A percentile compares a stretch with the other conserved stretches of the same genome.
phyloP scores from a whole-genome alignment of 1,140 invertebrate species.

The Drosophila fuyamai region DNA sequence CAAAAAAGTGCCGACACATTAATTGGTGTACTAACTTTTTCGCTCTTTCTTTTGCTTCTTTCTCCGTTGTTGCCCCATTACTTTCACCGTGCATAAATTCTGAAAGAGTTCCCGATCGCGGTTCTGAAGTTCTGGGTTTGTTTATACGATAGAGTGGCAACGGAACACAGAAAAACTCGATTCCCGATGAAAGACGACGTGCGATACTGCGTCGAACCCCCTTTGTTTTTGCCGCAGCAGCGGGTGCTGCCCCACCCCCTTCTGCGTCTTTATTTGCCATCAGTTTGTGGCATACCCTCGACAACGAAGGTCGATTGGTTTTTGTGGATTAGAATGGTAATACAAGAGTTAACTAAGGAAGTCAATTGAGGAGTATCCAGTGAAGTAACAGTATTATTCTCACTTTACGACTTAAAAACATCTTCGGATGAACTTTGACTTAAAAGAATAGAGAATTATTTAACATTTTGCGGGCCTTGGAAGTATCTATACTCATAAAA shows the following conservation, averaged over 20 bases:
- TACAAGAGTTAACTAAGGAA: too few species aligned
- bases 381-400: too few species aligned
- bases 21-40: slow-evolving; percentile 69
- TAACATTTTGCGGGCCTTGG: too few species aligned
- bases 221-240: slow-evolving; percentile 43
- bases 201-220: slow-evolving; percentile 28
- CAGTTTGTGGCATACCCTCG: slow-evolving; percentile 10
- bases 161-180: slow-evolving; percentile 15
- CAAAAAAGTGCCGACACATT: slow-evolving; percentile 47
- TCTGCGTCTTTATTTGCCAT: slow-evolving; percentile 34
- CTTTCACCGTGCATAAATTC: slow-evolving; percentile 75
- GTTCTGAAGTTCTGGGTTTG: slow-evolving; percentile 26
- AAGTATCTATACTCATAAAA: too few species aligned
- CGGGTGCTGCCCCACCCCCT: slow-evolving; percentile 14
- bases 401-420: too few species aligned
- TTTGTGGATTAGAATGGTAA: slow-evolving; percentile 6
- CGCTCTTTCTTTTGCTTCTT: slow-evolving; percentile 22
- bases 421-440: too few species aligned
- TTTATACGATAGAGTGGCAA: slow-evolving; percentile 22
- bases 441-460: too few species aligned
- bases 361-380: too few species aligned
- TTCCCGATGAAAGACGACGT: slow-evolving; percentile 41
- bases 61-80: slow-evolving; percentile 53
- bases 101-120: slow-evolving; percentile 40
- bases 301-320: slow-evolving; percentile 21